Base-by-base conservation (phyloP, 2,113 vertebrate genomes). In the Gymnocephalus cernua region DNA sequence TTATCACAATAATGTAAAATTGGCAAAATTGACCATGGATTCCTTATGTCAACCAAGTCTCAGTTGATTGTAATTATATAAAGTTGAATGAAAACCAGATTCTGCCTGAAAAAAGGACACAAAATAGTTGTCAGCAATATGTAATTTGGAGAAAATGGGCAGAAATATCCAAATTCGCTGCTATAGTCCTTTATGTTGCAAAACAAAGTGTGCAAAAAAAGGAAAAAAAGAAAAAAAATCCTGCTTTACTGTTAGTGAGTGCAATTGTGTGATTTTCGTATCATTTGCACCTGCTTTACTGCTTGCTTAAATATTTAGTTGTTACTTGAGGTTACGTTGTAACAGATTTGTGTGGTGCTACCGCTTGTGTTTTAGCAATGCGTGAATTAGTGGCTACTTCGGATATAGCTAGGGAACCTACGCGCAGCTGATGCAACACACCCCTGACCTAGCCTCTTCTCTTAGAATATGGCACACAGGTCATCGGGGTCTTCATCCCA, bases 251-350 rank as follows among this genome's bases (percentile, higher is more conserved):
- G 83, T 90, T 85, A 88, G 86, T 91, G 85, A 92, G 88, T 93
- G 83, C 88, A 89, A 79, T 83, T 87, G 61, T 93, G 92, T 91
- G 84, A 91, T 77, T 87, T 81, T 81, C 38, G 87, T 93, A 92
- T 93, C 80, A 91, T 93, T 94, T 93, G 89, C 92, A 93, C 91
- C 84, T 75, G 91, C 89, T 93, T 88, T 92, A 79, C 72, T 86
- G 93, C 91, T 93, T 91, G 92, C 92, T 88, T 90, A 75, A 81
- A 69, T 91, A 92, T 88, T 91, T 91, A 91, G 47, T 86, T 87
- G 89, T 93, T 90, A 82, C 73, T 89, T 89, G 83, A 80, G 66
- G 81, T 88, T 91, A 70, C 14, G 77, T 86, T 86, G 19, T 73
- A 77, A 87, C 63, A 73, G 67, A 70, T 81, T 83, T 76, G 81